These are phyloP conservation scores for Callimorpha dominula DNA, from an alignment of 2,888 invertebrate species.

Conservation along the genomic window DNA sequence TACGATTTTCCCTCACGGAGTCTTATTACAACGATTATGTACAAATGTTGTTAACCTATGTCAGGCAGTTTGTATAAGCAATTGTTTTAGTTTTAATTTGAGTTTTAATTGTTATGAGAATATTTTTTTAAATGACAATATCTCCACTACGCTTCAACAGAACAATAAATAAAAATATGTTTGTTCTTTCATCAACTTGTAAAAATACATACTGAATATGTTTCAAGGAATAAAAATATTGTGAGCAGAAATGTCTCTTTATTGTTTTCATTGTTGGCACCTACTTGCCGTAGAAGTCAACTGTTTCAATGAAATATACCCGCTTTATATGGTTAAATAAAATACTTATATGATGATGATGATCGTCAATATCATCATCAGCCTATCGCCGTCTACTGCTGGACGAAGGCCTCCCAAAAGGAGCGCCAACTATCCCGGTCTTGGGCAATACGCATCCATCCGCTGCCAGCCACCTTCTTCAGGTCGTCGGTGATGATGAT, in stretches of 20 bases:
- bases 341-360: too few species aligned
- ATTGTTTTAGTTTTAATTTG: neutral
- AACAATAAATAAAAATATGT: slow-evolving; percentile 35
- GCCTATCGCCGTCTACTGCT: too few species aligned
- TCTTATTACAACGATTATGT: neutral
- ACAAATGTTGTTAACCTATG: neutral
- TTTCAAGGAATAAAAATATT: slow-evolving; percentile 53
- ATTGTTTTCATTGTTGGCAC: neutral
- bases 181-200: slow-evolving; percentile 42
- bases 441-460: too few species aligned
- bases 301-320: too few species aligned
- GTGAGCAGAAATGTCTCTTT: slow-evolving; percentile 26
- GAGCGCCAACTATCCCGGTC: too few species aligned
- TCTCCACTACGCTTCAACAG: slow-evolving; percentile 32
- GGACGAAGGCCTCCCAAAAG: too few species aligned
- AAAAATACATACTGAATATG: slow-evolving; percentile 51
- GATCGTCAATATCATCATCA: too few species aligned
- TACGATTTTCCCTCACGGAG: neutral
- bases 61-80: neutral
- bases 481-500: too few species aligned
- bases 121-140: slow-evolving; percentile 29
- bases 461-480: too few species aligned
- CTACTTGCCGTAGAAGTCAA: too few species aligned
- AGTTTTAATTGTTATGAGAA: neutral
- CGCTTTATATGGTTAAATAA: too few species aligned